Evolutionary conservation across 2,113 vertebrate genomes (phyloP), one percentile per base, ranked within the genome.

Genomic region (Zootoca vivipara): DNA sequence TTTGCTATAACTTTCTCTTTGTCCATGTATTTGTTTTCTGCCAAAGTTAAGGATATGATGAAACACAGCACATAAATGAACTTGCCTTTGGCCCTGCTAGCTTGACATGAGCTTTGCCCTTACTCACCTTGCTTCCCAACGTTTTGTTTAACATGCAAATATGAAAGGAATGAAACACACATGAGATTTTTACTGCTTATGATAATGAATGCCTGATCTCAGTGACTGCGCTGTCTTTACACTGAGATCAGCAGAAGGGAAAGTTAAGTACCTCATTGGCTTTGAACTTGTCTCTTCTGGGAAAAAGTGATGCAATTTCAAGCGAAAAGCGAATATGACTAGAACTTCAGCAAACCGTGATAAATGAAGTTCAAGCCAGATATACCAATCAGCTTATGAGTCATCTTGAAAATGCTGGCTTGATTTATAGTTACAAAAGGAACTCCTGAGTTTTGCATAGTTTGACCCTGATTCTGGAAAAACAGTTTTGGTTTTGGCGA

Each of bases 381-480:
- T 86, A 70, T 10, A 82, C 84, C 70, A 86, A 40, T 46, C 70
- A 86, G 69, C 20, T 89, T 86, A 82, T 67, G 33, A 65, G 33
- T 26, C 22, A 46, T 86, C 90, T 93, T 92, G 95, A 92, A 90
- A 93, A 92, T 87, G 65, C 82, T 28, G 6, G 40, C 1, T 40
- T 93, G 93, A 95, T 95, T 95, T 94, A 94, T 94, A 87, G 75
- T 87, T 87, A 77, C 90, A 83, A 35, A 77, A 93, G 58, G 82
- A 93, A 81, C 88, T 93, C 85, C 73, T 82, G 72, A 89, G 89
- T 78, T 95, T 95, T 95, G 70, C 87, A 86, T 93, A 90, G 82
- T 90, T 95, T 94, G 92, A 94, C 93, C 94, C 91, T 83, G 93
- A 93, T 94, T 93, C 90, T 93, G 82, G 89, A 93, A 89, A 95